Evolutionary conservation across 2,888 invertebrate species (phyloP).

Genomic region (Ormyrus labotus): DNA sequence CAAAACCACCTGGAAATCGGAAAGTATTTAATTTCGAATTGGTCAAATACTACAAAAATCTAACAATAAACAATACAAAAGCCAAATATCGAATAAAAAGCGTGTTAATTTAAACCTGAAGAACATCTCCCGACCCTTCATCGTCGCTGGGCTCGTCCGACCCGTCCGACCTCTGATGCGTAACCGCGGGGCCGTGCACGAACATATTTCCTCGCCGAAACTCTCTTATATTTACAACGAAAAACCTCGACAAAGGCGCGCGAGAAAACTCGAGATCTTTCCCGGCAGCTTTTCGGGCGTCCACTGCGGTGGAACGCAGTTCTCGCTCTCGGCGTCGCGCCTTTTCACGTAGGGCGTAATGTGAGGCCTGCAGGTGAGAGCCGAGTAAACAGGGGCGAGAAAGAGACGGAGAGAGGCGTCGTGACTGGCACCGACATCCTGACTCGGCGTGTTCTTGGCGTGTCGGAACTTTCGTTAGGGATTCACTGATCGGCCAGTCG

Average conservation of each 20-base stretch:
- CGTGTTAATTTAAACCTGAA: slow-evolving; percentile 66
- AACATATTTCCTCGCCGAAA: slow-evolving; percentile 64
- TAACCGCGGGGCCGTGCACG: slow-evolving; percentile 67
- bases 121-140: slow-evolving; percentile 68
- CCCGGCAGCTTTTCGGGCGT: background rate
- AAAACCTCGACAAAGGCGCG: background rate
- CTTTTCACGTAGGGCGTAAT: background rate
- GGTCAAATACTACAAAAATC: too few relatives aligned
- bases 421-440: slow-evolving; percentile 70
- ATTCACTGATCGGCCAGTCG: slow-evolving; percentile 28
- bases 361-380: background rate
- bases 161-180: slow-evolving; percentile 66
- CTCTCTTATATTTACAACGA: background rate
- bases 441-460: slow-evolving; percentile 46
- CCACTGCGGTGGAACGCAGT: slow-evolving; percentile 24
- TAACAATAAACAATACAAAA: too few relatives aligned
- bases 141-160: slow-evolving; percentile 70
- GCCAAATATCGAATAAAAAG: too few relatives aligned
- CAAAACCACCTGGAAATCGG: too few relatives aligned
- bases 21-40: too few relatives aligned
- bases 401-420: slow-evolving; percentile 58
- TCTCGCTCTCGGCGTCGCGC: background rate
- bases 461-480: slow-evolving; percentile 57
- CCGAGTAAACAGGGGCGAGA: slow-evolving; percentile 11
- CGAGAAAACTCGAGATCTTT: background rate